Evolutionary conservation across 2,888 invertebrate species (phyloP).

Genomic region (Tachina fera): DNA sequence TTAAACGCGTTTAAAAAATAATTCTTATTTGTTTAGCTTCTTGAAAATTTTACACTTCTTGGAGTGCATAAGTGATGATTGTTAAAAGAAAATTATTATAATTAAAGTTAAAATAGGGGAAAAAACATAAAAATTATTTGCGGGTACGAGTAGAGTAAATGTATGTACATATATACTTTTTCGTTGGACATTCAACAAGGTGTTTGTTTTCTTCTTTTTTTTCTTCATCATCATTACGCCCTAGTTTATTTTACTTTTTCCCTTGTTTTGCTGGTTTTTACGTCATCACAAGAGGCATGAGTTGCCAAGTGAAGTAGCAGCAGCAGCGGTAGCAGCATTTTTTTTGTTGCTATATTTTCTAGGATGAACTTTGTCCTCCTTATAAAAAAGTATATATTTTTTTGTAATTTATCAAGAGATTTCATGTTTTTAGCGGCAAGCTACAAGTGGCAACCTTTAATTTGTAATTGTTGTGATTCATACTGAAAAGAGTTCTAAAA

Average conservation of each 20-base stretch:
- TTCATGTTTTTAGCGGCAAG: neutral
- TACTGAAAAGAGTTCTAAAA: neutral
- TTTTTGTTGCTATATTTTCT: slow-evolving; percentile 14
- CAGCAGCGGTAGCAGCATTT: slow-evolving; percentile 9
- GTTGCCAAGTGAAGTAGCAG: slow-evolving; percentile 69
- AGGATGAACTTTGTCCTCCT: slow-evolving; percentile 21
- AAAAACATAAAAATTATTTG: slow-evolving; percentile 32
- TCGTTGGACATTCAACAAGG: slow-evolving; percentile 77
- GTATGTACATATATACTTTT: slow-evolving; percentile 44
- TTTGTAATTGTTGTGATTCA: slow-evolving; percentile 5
- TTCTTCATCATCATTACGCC: slow-evolving; percentile 62
- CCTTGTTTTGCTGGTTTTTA: slow-evolving; percentile 55
- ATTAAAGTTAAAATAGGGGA: slow-evolving; percentile 16
- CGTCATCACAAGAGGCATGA: slow-evolving; percentile 68
- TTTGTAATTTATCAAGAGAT: neutral
- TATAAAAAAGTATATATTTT: neutral
- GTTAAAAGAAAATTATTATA: slow-evolving; percentile 37
- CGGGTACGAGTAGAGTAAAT: slow-evolving; percentile 28
- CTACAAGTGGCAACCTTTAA: slow-evolving; percentile 62
- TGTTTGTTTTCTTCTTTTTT: slow-evolving; percentile 71
- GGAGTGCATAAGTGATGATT: slow-evolving; percentile 15
- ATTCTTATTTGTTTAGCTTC: neutral
- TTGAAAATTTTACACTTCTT: slow-evolving; percentile 14
- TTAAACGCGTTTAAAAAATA: slow-evolving; percentile 2
- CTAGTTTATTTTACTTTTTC: slow-evolving; percentile 63